Base-by-base conservation (phyloP, 1,140 invertebrate species). In the Leguminivora glycinivorella region DNA sequence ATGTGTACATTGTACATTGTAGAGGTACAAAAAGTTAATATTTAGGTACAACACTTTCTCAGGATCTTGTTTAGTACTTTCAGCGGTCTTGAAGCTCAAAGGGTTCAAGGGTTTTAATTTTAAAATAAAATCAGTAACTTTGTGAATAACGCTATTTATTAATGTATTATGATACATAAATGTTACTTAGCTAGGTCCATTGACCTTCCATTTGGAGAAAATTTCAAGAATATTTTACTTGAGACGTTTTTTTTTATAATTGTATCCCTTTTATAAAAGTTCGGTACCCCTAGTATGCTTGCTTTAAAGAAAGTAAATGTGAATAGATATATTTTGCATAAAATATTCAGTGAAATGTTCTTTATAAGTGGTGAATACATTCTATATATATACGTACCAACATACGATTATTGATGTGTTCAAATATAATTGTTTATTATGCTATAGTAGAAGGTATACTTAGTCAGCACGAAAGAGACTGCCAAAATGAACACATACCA, bases 121-220 rank as follows among this genome's bases (percentile, higher is more conserved):
- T n/a, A n/a, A n/a, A 26, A 60, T 60, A 12, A 60, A 60, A 60
- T 24, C 24, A 56, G 56, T 56, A 56, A 43, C n/a, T 17, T 43
- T 63, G 9, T 31, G 12, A 17, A 31, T 63, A 29, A 60, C 22
- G 24, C n/a, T 63, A 63, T 63, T 63, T 63, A 63, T 63, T 63
- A n/a, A 63, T 14, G 25, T 63, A 7, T 63, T 63, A 63, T 63
- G 5, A 31, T 63, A 60, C 25, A 60, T 31, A 24, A 7, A 31
- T 29, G 14, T 47, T 14, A 5, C 17, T 19, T 19, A 52, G n/a
- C n/a, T 17, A 52, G 47, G 4, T 9, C 19, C 47, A 52, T 22
- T 52, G 7, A 52, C 19, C 6, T 52, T 52, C 34, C 7, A 52
- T 52, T 52, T 22, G 19, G 19, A 52, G 47, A 52, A 52, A 52